A percentile compares a stretch with the other conserved stretches of the same genome.
These are phyloP conservation scores for Drosophila kanapiae DNA, from an alignment of 1,140 invertebrate species.

Conservation along the genomic window DNA sequence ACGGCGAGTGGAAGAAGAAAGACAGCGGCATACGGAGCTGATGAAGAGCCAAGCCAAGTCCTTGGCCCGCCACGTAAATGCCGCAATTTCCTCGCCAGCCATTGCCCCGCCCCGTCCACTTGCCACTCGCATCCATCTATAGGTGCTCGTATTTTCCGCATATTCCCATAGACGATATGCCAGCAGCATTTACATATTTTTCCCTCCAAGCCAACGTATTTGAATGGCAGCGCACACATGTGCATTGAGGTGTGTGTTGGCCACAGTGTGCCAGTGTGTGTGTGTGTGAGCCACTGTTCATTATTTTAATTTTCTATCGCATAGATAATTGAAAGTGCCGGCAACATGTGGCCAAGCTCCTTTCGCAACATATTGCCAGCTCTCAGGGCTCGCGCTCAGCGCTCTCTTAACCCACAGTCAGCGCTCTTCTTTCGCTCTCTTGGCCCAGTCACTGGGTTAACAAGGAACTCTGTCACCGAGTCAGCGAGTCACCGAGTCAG, in stretches of 20 bases:
- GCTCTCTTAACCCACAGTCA: conserved; percentile 1
- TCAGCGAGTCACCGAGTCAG: conserved; percentile 76
- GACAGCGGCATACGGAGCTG: conserved; percentile 22
- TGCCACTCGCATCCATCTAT: conserved; percentile 45
- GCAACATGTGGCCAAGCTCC: conserved; percentile 55
- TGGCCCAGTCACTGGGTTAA: conserved; percentile 65
- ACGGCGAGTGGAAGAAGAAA: conserved; percentile 26
- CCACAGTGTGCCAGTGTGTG: background rate
- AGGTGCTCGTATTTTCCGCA: conserved; percentile 27
- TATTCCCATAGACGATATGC: conserved; percentile 21
- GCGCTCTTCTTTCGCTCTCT: conserved; percentile 23
- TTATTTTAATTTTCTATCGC: conserved; percentile 77
- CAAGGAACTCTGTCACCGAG: conserved; percentile 72
- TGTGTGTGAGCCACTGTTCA: conserved; percentile 58
- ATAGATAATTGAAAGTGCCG: conserved; percentile 64
- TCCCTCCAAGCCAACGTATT: conserved; percentile 40
- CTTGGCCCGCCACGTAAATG: conserved; percentile 58
- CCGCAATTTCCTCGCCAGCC: conserved; percentile 46
- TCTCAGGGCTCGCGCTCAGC: background rate
- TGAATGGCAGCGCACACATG: conserved; percentile 39
- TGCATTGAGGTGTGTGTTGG: conserved; percentile 36
- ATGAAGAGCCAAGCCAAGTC: conserved; percentile 34
- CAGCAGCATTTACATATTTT: conserved; percentile 58
- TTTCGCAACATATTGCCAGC: conserved; percentile 1
- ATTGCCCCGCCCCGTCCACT: conserved; percentile 2